Evolutionary conservation across 2,797 vertebrate genomes (phyloP).

Genomic region (Anolis apletophallus): DNA sequence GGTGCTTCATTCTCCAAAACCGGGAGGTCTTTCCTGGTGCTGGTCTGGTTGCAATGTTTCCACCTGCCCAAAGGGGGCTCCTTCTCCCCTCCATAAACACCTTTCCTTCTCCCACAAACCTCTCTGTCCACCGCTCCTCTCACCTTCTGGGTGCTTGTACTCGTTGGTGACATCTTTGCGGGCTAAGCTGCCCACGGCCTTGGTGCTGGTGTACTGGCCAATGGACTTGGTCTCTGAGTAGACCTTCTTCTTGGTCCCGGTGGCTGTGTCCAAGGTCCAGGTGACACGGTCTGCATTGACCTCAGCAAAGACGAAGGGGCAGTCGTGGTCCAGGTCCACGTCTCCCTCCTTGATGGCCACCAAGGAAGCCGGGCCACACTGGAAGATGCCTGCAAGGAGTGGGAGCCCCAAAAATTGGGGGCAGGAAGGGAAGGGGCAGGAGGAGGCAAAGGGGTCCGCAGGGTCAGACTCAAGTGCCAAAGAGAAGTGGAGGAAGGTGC

Average conservation of each 20-base stretch:
- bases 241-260: slow-evolving; percentile 49
- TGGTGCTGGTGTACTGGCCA: slow-evolving; percentile 91
- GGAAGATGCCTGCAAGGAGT: slow-evolving; percentile 75
- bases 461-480: background rate
- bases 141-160: slow-evolving; percentile 95
- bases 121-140: background rate
- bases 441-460: too few relatives aligned
- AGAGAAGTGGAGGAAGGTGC: too few relatives aligned
- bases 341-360: slow-evolving; percentile 78
- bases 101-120: too few relatives aligned
- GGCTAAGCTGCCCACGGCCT: slow-evolving; percentile 84
- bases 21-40: too few relatives aligned
- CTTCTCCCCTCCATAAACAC: background rate
- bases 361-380: slow-evolving; percentile 80
- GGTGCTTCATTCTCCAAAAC: too few relatives aligned
- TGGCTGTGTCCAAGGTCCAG: slow-evolving; percentile 62
- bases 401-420: too few relatives aligned
- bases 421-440: too few relatives aligned
- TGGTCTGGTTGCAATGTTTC: too few relatives aligned
- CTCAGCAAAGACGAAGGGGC: slow-evolving; percentile 78
- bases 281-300: slow-evolving; percentile 81
- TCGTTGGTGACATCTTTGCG: slow-evolving; percentile 88
- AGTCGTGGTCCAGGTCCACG: slow-evolving; percentile 72
- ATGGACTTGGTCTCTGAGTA: slow-evolving; percentile 66
- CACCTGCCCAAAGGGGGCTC: background rate